Evolutionary conservation across 2,888 invertebrate species (phyloP).

Genomic region (Acleris holmiana): DNA sequence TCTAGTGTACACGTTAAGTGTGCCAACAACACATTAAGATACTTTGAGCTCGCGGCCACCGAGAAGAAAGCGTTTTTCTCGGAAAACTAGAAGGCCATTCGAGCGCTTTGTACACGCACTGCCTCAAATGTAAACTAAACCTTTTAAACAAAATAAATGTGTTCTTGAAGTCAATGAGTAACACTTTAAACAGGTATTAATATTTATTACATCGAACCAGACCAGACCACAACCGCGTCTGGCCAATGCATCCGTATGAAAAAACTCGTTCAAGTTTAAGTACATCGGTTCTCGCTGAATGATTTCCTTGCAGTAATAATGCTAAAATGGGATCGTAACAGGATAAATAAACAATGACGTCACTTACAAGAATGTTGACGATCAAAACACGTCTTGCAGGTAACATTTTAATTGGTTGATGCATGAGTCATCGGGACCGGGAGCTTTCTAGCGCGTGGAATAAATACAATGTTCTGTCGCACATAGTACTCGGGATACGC

Average conservation of each 20-base stretch:
- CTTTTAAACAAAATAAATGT: slow-evolving; percentile 22
- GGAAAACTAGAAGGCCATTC: slow-evolving; percentile 49
- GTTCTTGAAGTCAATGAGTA: slow-evolving; percentile 31
- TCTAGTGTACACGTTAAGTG: slow-evolving; percentile 28
- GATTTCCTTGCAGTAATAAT: slow-evolving; percentile 10
- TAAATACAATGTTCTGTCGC: slow-evolving; percentile 25
- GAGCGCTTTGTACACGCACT: slow-evolving; percentile 24
- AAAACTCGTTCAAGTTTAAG: slow-evolving; percentile 28
- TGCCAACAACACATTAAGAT: slow-evolving; percentile 38
- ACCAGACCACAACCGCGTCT: slow-evolving; percentile 27
- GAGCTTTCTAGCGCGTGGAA: slow-evolving; percentile 42
- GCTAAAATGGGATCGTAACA: slow-evolving; percentile 4
- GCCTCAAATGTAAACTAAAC: slow-evolving; percentile 5
- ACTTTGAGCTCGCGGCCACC: slow-evolving; percentile 58
- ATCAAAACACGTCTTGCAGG: slow-evolving; percentile 48
- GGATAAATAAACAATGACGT: slow-evolving; percentile 13
- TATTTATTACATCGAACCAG: slow-evolving; percentile 22
- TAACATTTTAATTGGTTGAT: slow-evolving; percentile 58
- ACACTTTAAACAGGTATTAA: slow-evolving; percentile 35
- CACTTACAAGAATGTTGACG: slow-evolving; percentile 24
- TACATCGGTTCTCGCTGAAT: slow-evolving; percentile 20
- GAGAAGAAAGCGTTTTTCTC: slow-evolving; percentile 75
- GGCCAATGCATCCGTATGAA: slow-evolving; percentile 31
- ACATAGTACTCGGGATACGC: slow-evolving; percentile 50
- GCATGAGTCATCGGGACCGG: slow-evolving; percentile 50